phyloP scores from a whole-genome alignment of 2,113 vertebrate genomes.

The Balaeniceps rex region DNA sequence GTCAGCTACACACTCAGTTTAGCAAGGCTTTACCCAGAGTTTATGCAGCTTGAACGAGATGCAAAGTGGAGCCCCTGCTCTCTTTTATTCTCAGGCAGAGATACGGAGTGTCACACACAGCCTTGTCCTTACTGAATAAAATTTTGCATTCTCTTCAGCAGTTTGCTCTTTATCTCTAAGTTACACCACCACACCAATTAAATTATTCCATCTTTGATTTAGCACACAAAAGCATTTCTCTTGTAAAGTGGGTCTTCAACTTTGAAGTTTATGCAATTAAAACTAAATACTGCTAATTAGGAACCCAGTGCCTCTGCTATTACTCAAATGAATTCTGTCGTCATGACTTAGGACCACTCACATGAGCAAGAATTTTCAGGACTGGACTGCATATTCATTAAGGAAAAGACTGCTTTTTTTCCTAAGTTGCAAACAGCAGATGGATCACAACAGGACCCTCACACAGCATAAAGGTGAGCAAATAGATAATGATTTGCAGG shows the following conservation, averaged over 20 bases:
- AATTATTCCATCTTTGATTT: background rate
- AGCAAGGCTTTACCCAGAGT: background rate
- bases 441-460: background rate
- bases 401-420: background rate
- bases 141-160: background rate
- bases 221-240: background rate
- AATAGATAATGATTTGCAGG: background rate
- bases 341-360: background rate
- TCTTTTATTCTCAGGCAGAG: background rate
- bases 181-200: background rate
- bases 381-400: background rate
- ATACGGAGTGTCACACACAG: background rate
- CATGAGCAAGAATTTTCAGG: background rate
- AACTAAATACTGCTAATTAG: background rate
- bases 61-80: background rate
- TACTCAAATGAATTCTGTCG: background rate
- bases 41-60: background rate
- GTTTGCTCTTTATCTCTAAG: background rate
- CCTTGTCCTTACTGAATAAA: background rate
- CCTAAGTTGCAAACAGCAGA: background rate
- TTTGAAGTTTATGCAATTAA: background rate
- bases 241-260: background rate
- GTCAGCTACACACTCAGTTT: background rate
- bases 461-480: background rate
- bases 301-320: background rate